Conservation (phyloP, 1,140 invertebrate genomes). For the Dendrolimus punctatus region DNA sequence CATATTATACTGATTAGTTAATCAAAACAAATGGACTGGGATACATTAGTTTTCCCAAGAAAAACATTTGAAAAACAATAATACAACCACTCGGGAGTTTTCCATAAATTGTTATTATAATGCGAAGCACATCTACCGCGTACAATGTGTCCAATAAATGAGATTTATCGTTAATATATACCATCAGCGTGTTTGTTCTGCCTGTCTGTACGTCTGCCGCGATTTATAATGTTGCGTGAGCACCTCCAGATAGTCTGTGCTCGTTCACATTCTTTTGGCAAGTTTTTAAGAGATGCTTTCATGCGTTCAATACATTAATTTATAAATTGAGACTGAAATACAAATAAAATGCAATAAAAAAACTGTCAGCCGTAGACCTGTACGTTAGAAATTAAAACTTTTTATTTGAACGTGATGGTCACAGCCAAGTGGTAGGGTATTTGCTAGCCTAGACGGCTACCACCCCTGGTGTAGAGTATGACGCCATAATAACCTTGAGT, state of each 20-base stretch:
- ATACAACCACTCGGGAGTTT: not conserved
- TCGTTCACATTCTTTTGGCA: too few species aligned
- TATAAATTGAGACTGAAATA: too few species aligned
- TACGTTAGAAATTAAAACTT: too few species aligned
- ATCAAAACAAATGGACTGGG: not conserved
- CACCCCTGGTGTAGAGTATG: too few species aligned
- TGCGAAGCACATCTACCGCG: not conserved
- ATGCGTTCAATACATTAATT: not conserved
- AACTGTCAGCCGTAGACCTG: too few species aligned
- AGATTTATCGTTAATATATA: conserved; percentile 30
- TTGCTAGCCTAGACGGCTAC: too few species aligned
- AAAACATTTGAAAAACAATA: not conserved
- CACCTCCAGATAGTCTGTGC: not conserved
- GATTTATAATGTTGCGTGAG: conserved; percentile 16
- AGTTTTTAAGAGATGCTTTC: not conserved
- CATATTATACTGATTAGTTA: too few species aligned
- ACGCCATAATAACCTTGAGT: too few species aligned
- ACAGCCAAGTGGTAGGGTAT: too few species aligned
- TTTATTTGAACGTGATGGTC: too few species aligned
- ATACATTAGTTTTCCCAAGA: conserved; percentile 1
- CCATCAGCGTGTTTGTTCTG: conserved; percentile 21
- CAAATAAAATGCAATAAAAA: too few species aligned
- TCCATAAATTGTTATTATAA: conserved; percentile 3
- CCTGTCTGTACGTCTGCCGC: conserved; percentile 13
- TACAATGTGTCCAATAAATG: conserved; percentile 14